phyloP scores from a whole-genome alignment of 2,888 invertebrate species.

The Operophtera brumata region DNA sequence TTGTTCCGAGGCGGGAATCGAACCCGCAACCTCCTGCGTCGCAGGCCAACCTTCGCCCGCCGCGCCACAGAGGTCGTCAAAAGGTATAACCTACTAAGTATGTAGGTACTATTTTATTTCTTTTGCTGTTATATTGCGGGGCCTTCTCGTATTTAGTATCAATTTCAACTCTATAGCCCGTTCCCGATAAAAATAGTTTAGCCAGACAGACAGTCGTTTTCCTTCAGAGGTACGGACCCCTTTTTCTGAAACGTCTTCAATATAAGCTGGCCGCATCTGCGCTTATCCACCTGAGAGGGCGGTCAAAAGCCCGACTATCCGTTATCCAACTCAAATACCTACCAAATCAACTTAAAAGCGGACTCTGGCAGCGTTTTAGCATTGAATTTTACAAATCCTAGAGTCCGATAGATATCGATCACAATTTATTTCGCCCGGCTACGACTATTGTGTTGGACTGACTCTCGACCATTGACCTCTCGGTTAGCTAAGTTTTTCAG shows the following conservation, averaged over 20 bases:
- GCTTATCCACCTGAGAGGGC: conserved; percentile 9
- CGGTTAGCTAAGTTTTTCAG: conserved; percentile 28
- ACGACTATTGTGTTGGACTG: conserved; percentile 19
- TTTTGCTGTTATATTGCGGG: no score
- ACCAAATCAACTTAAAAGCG: conserved; percentile 18
- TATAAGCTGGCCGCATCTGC: neutral
- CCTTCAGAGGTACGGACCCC: no score
- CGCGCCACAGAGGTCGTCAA: no score
- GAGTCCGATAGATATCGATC: conserved; percentile 15
- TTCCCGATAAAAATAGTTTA: no score
- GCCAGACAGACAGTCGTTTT: no score
- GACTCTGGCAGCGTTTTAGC: conserved; percentile 1
- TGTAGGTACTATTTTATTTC: no score
- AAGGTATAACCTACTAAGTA: no score
- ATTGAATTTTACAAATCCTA: conserved; percentile 17
- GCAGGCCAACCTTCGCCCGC: no score
- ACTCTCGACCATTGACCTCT: conserved; percentile 6
- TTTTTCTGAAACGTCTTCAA: neutral
- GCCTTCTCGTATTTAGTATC: no score
- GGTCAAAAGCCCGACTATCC: conserved; percentile 10
- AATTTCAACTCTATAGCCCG: no score
- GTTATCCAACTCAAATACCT: conserved; percentile 2
- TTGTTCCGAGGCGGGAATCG: no score
- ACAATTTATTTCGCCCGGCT: conserved; percentile 21
- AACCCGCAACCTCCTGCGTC: no score